These are phyloP conservation scores for Corythucha ciliata DNA, from an alignment of 2,888 invertebrate species.

Conservation along the genomic window DNA sequence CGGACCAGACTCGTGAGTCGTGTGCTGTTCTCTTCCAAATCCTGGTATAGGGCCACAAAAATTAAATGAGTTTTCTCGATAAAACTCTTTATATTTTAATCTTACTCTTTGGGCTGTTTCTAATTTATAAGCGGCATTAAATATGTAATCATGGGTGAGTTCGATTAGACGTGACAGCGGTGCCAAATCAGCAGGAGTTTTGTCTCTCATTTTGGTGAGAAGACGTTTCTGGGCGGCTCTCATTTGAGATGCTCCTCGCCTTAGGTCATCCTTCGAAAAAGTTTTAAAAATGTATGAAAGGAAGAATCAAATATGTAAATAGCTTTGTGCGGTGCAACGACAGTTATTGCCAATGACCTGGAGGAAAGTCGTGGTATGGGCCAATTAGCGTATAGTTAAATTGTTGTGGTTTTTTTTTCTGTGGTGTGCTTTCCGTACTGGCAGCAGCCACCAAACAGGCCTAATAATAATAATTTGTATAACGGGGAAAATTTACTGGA, in stretches of 20 bases:
- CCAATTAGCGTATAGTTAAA: too few relatives aligned
- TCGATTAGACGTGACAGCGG: constrained; percentile 61
- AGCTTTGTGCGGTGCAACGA: too few relatives aligned
- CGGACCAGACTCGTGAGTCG: constrained; percentile 41
- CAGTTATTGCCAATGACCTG: too few relatives aligned
- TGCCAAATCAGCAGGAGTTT: constrained; percentile 63
- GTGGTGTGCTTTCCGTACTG: too few relatives aligned
- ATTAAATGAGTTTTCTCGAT: neutral
- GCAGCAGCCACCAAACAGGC: too few relatives aligned
- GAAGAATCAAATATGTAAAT: too few relatives aligned
- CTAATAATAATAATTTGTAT: too few relatives aligned
- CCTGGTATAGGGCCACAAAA: too few relatives aligned
- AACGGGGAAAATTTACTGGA: too few relatives aligned
- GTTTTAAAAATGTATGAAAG: too few relatives aligned
- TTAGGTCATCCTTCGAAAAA: constrained; percentile 37
- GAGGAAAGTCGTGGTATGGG: too few relatives aligned
- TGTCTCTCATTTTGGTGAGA: constrained; percentile 66
- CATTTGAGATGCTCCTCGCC: constrained; percentile 59
- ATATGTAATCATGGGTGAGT: constrained; percentile 57
- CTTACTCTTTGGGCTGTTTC: constrained; percentile 42
- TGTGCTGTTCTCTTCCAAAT: constrained; percentile 29
- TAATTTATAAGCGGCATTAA: constrained; percentile 45
- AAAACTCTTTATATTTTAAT: neutral
- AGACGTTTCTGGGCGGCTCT: constrained; percentile 66
- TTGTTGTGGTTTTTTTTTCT: too few relatives aligned